Evolutionary conservation across 2,888 invertebrate genomes (phyloP), one percentile per base, ranked within the genome.

Genomic region (Galeruca laticollis): DNA sequence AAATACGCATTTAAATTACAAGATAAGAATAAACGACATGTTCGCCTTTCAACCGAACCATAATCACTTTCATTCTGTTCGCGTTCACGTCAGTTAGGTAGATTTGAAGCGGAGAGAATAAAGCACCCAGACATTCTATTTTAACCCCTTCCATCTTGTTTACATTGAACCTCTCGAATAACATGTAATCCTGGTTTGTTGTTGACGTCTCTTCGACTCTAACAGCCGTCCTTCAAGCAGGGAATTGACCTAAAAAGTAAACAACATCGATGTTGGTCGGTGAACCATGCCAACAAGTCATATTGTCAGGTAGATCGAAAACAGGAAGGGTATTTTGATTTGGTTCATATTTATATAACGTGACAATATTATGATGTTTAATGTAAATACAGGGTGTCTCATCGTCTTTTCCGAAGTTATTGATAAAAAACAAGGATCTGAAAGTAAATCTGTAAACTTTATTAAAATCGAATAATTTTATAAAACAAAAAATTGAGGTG

Each of bases 131-230:
- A 15, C 15, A 21, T 18, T 15, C 13, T n/a, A 11, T 59, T 66
- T 66, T 49, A 59, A 66, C 43, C 66, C 66, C 66, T 59, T 66
- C 59, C 37, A 66, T 26, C 51, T 66, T 66, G 66, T 66, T 66
- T 66, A 60, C 51, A 18, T 37, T 35, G 35, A 13, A 51, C 66
- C 66, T 66, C 66, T 60, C 59, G 4, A 10, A 49, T 21, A 49
- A 59, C 15, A 62, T 69, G 69, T 20, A 35, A 52, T 64, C 69
- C 69, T 69, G 65, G 40, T 69, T 33, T 47, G 60, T 65, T 69
- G 65, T 69, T 69, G 69, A 69, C 69, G 65, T 56, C 59, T 20
- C 60, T 60, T 21, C 13, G 35, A 33, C 56, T n/a, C 60, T 35
- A 52, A 35, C 52, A 20, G n/a, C n/a, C 64, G 64, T 65, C 65